Evolutionary conservation across 2,113 vertebrate genomes (phyloP).

Genomic region (Edolisoma coerulescens): DNA sequence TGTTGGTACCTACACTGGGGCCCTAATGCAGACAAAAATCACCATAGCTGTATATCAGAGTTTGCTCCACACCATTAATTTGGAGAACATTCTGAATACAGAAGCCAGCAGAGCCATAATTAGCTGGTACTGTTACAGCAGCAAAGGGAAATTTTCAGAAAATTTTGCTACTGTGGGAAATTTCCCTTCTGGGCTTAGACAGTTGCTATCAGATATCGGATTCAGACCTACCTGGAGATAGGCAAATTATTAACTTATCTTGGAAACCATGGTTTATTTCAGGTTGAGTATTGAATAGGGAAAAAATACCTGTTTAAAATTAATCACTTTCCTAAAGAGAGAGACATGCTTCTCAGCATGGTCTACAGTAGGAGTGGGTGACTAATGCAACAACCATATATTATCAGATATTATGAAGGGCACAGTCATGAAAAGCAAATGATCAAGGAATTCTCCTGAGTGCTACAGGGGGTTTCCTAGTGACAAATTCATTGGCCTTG

Average conservation of each 20-base stretch:
- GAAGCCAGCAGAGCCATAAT: not conserved
- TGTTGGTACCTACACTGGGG: not conserved
- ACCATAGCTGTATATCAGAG: not conserved
- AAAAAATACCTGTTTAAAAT: not conserved
- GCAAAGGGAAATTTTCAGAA: constrained; percentile 35
- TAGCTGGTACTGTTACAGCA: not conserved
- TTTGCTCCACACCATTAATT: not conserved
- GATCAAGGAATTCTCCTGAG: not conserved
- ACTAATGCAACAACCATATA: not conserved
- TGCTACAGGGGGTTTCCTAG: not conserved
- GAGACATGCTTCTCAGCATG: not conserved
- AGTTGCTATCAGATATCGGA: not conserved
- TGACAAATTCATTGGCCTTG: not conserved
- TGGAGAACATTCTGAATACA: not conserved
- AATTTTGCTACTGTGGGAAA: not conserved
- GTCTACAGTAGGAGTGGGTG: not conserved
- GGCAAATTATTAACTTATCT: constrained; percentile 9
- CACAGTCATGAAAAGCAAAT: not conserved
- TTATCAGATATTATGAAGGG: not conserved
- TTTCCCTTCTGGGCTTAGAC: not conserved
- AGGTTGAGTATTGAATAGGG: not conserved
- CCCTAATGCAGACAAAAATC: not conserved
- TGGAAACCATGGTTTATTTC: not conserved
- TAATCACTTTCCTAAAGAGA: not conserved
- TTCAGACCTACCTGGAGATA: not conserved